phyloP scores from a whole-genome alignment of 2,888 invertebrate genomes.

The Minunthozetes semirufus region DNA sequence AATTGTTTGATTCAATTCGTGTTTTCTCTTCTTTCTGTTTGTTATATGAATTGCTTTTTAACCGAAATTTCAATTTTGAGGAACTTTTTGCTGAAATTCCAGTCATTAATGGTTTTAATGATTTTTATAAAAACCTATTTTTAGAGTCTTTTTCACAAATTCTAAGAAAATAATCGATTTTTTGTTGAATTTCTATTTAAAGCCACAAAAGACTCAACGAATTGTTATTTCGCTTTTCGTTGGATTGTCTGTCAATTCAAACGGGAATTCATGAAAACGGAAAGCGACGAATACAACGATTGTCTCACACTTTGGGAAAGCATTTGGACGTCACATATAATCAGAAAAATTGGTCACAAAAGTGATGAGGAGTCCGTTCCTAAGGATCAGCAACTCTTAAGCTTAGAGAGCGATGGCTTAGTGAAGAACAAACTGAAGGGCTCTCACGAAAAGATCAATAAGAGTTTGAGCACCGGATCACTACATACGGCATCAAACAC shows the following conservation, averaged over 20 bases:
- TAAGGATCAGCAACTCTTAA: background rate
- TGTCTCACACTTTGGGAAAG: constrained; percentile 38
- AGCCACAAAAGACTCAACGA: constrained; percentile 38
- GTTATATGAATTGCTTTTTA: too few species aligned
- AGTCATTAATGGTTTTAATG: too few species aligned
- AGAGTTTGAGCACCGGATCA: constrained; percentile 17
- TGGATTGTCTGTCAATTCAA: constrained; percentile 40
- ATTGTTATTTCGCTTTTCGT: constrained; percentile 40
- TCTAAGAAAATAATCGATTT: background rate
- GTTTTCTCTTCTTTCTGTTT: too few species aligned
- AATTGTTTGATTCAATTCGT: too few species aligned
- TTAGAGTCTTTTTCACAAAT: background rate
- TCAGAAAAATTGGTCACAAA: background rate
- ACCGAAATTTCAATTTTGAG: too few species aligned
- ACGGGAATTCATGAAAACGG: constrained; percentile 39
- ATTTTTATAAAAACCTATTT: background rate
- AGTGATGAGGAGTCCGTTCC: background rate
- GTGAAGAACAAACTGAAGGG: background rate
- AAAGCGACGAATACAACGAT: constrained; percentile 38
- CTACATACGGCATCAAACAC: background rate
- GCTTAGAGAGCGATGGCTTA: background rate
- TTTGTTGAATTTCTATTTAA: background rate
- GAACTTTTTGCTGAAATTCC: too few species aligned
- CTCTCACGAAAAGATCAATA: constrained; percentile 19
- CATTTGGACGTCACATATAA: constrained; percentile 36